Evolutionary conservation across 2,888 invertebrate species (phyloP).

Genomic region (Scaptomyza caliginosa): DNA sequence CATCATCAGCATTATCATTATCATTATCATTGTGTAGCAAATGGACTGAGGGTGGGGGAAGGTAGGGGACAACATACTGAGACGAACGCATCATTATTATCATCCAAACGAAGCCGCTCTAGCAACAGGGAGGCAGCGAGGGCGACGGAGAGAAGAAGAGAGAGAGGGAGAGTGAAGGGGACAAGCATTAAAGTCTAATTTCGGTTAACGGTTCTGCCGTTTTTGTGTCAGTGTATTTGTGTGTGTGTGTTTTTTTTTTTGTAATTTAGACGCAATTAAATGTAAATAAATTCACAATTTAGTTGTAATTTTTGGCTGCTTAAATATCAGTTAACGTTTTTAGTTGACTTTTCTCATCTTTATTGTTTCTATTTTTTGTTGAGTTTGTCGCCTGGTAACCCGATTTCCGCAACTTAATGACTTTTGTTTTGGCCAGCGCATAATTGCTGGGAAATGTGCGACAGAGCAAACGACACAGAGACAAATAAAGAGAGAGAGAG

Average conservation of each 20-base stretch:
- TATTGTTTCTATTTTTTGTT: slow-evolving; percentile 17
- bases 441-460: slow-evolving; percentile 73
- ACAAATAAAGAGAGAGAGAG: neutral
- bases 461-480: slow-evolving; percentile 3
- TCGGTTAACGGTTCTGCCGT: slow-evolving; percentile 24
- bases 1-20: slow-evolving; percentile 66
- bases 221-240: neutral
- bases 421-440: slow-evolving; percentile 73
- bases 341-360: slow-evolving; percentile 29
- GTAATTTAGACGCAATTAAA: slow-evolving; percentile 77
- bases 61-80: neutral
- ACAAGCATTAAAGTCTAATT: slow-evolving; percentile 55
- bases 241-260: slow-evolving; percentile 41
- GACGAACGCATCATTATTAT: slow-evolving; percentile 47
- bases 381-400: slow-evolving; percentile 69
- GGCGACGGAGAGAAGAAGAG: slow-evolving; percentile 7
- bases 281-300: slow-evolving; percentile 78
- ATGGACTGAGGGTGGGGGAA: neutral
- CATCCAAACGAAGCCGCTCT: slow-evolving; percentile 53
- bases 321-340: slow-evolving; percentile 50
- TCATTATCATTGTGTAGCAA: slow-evolving; percentile 25
- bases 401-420: slow-evolving; percentile 79
- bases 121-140: neutral
- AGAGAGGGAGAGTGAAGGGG: slow-evolving; percentile 5
- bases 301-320: slow-evolving; percentile 61